Evolutionary conservation across 1,140 invertebrate genomes (phyloP).

Genomic region (Latrodectus geometricus): DNA sequence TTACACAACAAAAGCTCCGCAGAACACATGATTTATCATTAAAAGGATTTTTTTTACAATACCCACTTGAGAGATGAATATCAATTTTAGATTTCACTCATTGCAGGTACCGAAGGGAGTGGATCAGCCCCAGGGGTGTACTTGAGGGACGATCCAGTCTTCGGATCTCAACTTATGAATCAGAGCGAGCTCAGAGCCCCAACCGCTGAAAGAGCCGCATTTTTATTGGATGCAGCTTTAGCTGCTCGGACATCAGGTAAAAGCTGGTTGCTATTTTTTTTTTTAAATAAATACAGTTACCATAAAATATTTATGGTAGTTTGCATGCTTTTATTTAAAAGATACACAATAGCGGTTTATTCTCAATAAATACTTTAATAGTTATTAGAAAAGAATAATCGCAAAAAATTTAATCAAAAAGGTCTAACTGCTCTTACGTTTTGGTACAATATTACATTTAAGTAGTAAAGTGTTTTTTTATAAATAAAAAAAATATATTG

Average conservation of each 20-base stretch:
- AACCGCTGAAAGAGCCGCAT: slow-evolving; percentile 90
- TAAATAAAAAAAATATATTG: no score
- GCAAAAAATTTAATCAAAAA: no score
- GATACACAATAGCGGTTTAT: no score
- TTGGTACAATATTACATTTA: no score
- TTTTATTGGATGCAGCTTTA: slow-evolving; percentile 90
- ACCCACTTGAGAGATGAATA: neutral
- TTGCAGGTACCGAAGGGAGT: slow-evolving; percentile 66
- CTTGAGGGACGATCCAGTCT: slow-evolving; percentile 87
- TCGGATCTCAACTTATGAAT: slow-evolving; percentile 84
- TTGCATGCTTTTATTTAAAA: neutral
- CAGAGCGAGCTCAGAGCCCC: slow-evolving; percentile 92
- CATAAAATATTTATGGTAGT: neutral
- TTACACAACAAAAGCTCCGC: neutral
- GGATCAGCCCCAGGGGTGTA: slow-evolving; percentile 81
- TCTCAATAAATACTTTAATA: no score
- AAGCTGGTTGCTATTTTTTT: neutral
- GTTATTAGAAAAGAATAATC: no score
- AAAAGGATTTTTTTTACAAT: neutral
- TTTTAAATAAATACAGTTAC: neutral
- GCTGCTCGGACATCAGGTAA: slow-evolving; percentile 76
- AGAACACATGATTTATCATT: neutral
- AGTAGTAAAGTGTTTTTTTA: no score
- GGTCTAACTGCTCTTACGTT: no score
- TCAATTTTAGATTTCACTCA: slow-evolving; percentile 9